These are phyloP conservation scores for Sus cebifrons DNA, from an alignment of 2,797 vertebrate species.

Conservation along the genomic window DNA sequence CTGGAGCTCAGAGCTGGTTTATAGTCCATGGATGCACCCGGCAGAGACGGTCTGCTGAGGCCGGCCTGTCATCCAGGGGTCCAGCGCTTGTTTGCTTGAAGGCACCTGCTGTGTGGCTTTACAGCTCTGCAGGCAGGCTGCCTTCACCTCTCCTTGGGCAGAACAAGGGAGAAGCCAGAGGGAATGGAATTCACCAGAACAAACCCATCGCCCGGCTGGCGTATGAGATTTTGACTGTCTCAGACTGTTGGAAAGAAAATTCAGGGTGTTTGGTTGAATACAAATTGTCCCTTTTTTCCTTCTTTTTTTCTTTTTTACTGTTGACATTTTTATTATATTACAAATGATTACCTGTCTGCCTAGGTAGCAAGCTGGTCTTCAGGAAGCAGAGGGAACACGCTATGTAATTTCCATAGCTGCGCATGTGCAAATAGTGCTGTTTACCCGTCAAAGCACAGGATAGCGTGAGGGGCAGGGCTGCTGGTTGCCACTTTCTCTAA, in stretches of 20 bases:
- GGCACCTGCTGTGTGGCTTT: accelerated
- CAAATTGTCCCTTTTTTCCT: not conserved
- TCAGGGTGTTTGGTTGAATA: not conserved
- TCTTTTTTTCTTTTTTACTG: not conserved
- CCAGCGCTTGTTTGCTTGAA: not conserved
- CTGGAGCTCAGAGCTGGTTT: not conserved
- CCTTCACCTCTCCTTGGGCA: not conserved
- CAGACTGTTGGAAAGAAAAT: accelerated
- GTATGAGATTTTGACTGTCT: accelerated
- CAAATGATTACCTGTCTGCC: no score
- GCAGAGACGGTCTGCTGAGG: not conserved
- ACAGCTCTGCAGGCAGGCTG: not conserved
- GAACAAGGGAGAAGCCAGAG: not conserved
- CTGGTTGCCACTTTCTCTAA: accelerated
- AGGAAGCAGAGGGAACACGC: no score
- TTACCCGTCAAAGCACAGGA: not conserved
- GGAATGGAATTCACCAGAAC: not conserved
- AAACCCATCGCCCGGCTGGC: no score
- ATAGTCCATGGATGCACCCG: accelerated
- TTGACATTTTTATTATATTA: not conserved
- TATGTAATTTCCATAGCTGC: accelerated
- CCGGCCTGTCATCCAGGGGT: not conserved
- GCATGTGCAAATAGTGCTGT: accelerated
- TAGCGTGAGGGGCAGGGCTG: not conserved
- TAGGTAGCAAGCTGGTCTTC: not conserved